Evolutionary conservation across 92 coral and sea anemone species (phyloP), one percentile per base, ranked within the genome.

Genomic region (Paragorgia papillata): DNA sequence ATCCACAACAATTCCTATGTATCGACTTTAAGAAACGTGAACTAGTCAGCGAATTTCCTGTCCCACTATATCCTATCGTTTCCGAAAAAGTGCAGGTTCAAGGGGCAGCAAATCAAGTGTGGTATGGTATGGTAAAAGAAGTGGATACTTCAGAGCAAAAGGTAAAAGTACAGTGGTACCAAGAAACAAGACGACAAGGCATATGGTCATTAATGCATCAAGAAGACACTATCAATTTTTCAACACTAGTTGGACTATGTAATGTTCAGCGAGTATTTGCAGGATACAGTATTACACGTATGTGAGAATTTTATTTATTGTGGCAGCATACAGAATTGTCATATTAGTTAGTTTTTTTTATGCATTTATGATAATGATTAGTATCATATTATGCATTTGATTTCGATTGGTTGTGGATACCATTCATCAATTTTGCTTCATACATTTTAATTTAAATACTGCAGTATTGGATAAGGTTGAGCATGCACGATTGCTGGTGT

Each of bases 71-170:
- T 63, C 91, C 88, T 1, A 53, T 67, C 62, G 68, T 53, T n/a
- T n/a, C n/a, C n/a, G 26, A 79, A 41, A 7, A 85, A 85, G 71
- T 86, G 12, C n/a, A 69, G 27, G 65, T 86, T 0, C 60, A n/a
- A 71, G 90, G 90, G 32, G 31, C 73, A 43, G n/a, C 59, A 18
- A 76, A 77, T 51, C 74, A 82, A 20, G 64, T 31, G 34, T 81
- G 90, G 90, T 86, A 31, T 86, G 90, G 86, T 31, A 15, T 32
- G 34, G 90, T 86, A 0, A 62, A 53, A 14, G 62, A 81, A 13
- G 84, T 75, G 0, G 56, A 75, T 17, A 14, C 12, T 3, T 3
- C 54, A 26, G 39, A 18, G 15, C 20, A 44, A 4, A 19, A 32
- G 0, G 30, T 57, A 3, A 85, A 31, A 40, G 83, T 85, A 18